These are phyloP conservation scores for Echiichthys vipera DNA, from an alignment of 2,797 vertebrate species.

Conservation along the genomic window DNA sequence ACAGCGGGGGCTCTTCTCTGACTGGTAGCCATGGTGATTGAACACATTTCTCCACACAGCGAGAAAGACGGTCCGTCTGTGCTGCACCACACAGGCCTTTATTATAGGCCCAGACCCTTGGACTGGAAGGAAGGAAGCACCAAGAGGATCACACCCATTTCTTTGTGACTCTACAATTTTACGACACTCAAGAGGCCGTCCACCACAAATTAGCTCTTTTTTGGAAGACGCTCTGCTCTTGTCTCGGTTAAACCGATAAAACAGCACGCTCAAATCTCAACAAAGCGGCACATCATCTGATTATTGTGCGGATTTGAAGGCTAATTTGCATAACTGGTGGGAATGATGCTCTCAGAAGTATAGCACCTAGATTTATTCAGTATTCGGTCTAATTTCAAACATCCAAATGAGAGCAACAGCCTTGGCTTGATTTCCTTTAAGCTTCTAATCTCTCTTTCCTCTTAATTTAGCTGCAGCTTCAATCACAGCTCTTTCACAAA, in stretches of 20 bases:
- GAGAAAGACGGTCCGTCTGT: constrained; percentile 58
- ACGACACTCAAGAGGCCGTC: constrained; percentile 55
- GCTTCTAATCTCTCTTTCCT: constrained; percentile 77
- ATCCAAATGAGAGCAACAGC: constrained; percentile 77
- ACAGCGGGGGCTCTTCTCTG: constrained; percentile 73
- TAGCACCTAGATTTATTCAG: constrained; percentile 67
- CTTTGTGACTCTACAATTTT: constrained; percentile 69
- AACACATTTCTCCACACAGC: constrained; percentile 77
- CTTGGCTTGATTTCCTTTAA: constrained; percentile 76
- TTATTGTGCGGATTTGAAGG: constrained; percentile 66
- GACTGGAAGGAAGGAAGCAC: constrained; percentile 61
- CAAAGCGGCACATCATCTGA: constrained; percentile 72
- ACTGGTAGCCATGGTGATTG: constrained; percentile 80
- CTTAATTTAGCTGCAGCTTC: constrained; percentile 73
- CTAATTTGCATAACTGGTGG: constrained; percentile 71
- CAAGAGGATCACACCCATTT: constrained; percentile 63
- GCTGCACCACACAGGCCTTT: constrained; percentile 61
- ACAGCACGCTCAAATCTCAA: constrained; percentile 43
- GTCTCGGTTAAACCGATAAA: constrained; percentile 51
- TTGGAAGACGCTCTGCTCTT: constrained; percentile 31
- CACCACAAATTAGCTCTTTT: constrained; percentile 48
- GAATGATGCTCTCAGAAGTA: constrained; percentile 71
- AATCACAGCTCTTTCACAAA: constrained; percentile 74
- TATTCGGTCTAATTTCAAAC: constrained; percentile 75
- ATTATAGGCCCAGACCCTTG: constrained; percentile 58